Conservation (phyloP, 2,888 invertebrate species). For the Graphium colonna region DNA sequence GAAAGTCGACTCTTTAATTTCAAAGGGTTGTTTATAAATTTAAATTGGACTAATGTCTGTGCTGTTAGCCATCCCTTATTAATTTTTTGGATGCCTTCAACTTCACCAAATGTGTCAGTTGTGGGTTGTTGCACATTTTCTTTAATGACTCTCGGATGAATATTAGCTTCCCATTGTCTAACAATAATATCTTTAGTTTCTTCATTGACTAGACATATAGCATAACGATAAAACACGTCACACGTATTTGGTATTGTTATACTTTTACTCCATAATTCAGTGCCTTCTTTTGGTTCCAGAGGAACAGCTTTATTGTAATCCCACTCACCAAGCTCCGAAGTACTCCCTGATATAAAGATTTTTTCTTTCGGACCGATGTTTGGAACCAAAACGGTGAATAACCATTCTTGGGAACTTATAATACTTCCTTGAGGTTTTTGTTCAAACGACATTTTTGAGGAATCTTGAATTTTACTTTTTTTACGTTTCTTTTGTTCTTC, state of each 20-base stretch:
- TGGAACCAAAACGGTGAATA: slow-evolving; percentile 70
- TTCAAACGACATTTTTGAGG: slow-evolving; percentile 47
- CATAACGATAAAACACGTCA: slow-evolving; percentile 87
- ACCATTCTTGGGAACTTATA: slow-evolving; percentile 55
- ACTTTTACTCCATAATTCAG: slow-evolving; percentile 82
- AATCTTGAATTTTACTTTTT: slow-evolving; percentile 44
- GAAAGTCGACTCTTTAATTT: slow-evolving; percentile 86
- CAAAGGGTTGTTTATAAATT: slow-evolving; percentile 89
- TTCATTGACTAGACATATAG: slow-evolving; percentile 85
- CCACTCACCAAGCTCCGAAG: slow-evolving; percentile 86
- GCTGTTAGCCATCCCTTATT: slow-evolving; percentile 92
- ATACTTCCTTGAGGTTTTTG: slow-evolving; percentile 40
- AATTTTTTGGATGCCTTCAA: slow-evolving; percentile 77
- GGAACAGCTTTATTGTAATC: slow-evolving; percentile 79
- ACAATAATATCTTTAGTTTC: slow-evolving; percentile 81
- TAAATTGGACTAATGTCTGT: slow-evolving; percentile 91
- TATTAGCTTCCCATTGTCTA: slow-evolving; percentile 90
- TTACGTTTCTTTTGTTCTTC: slow-evolving; percentile 68
- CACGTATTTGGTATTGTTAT: slow-evolving; percentile 84
- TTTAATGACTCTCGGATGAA: slow-evolving; percentile 82
- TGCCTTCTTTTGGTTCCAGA: slow-evolving; percentile 67
- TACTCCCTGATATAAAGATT: slow-evolving; percentile 86
- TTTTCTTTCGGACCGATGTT: slow-evolving; percentile 81
- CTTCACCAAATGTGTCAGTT: slow-evolving; percentile 84
- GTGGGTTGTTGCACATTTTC: slow-evolving; percentile 61